Evolutionary conservation across 2,797 vertebrate genomes (phyloP), one percentile per base, ranked within the genome.

Genomic region (Scolopax rusticola): DNA sequence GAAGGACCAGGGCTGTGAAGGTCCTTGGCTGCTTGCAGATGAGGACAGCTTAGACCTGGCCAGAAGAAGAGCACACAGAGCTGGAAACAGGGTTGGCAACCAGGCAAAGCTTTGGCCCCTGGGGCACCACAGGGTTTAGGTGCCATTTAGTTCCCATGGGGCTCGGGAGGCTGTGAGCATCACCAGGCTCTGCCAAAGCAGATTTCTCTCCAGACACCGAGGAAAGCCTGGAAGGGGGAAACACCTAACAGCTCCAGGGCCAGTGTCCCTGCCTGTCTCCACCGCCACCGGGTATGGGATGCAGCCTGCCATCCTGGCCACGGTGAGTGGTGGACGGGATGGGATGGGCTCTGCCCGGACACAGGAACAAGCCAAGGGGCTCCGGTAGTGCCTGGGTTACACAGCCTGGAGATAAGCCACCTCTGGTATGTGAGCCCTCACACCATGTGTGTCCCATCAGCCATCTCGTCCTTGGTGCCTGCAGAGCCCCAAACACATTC

Each of bases 291-390:
- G 30, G 4, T 40, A 11, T 1, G 30, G 77, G 61, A 67, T n/a
- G 30, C 60, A 33, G 19, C 53, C 69, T n/a, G 48, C 41, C 28
- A 9, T 54, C 40, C 45, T 47, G 65, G 40, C 28, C 47, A 23
- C 0, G 1, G 57, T 0, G 2, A 53, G 14, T 2, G 1, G 45
- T 54, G 30, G 54, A 38, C 20, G 20, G 23, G 59, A 13, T 32
- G 28, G 33, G 23, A 24, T 10, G 51, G 40, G 47, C 28, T 94
- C 67, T 75, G 32, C 54, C 53, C 3, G 2, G 56, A 15, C 54
- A n/a, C 30, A 53, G 38, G 48, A 73, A 32, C 20, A 24, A 25
- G 33, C 8, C 8, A 25, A 59, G 60, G 45, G 43, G 11, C 64
- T 71, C 41, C 19, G n/a, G 3, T 12, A 40, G 14, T 84, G 61